Conservation (phyloP, 2,113 vertebrate genomes). For the Orcinus orca region DNA sequence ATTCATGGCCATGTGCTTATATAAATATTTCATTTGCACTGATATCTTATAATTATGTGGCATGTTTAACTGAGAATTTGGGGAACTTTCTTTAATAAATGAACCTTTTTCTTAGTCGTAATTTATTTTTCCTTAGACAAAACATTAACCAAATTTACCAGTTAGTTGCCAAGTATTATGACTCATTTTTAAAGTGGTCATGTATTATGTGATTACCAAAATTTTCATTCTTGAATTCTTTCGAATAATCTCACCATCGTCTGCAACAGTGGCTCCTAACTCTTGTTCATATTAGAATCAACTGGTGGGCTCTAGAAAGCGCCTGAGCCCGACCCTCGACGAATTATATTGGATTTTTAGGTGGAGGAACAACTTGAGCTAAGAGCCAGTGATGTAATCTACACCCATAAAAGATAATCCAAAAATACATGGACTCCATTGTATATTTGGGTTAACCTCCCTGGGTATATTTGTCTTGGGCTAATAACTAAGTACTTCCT, state of each 20-base stretch:
- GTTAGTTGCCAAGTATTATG: not conserved
- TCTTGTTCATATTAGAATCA: not conserved
- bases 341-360: not conserved
- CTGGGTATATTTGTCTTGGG: not conserved
- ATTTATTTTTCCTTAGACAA: conserved; percentile 21
- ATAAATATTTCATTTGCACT: conserved; percentile 34
- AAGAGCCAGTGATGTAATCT: not conserved
- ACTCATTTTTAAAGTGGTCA: not conserved
- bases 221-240: not conserved
- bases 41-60: conserved; percentile 33
- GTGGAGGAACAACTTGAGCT: not conserved
- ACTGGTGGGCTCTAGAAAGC: not conserved
- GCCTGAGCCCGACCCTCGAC: not conserved
- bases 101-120: conserved; percentile 25
- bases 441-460: not conserved
- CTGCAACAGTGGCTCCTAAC: not conserved
- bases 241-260: not conserved
- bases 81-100: not conserved
- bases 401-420: not conserved
- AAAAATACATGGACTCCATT: not conserved
- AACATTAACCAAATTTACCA: conserved; percentile 13
- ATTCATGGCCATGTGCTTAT: not conserved
- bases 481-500: not conserved
- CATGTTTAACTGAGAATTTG: not conserved
- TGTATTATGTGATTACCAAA: not conserved